Percentiles rank a stretch among this genome's conserved stretches.
These are phyloP conservation scores for Danaus chrysippus DNA, from an alignment of 2,888 invertebrate genomes.

Conservation along the genomic window DNA sequence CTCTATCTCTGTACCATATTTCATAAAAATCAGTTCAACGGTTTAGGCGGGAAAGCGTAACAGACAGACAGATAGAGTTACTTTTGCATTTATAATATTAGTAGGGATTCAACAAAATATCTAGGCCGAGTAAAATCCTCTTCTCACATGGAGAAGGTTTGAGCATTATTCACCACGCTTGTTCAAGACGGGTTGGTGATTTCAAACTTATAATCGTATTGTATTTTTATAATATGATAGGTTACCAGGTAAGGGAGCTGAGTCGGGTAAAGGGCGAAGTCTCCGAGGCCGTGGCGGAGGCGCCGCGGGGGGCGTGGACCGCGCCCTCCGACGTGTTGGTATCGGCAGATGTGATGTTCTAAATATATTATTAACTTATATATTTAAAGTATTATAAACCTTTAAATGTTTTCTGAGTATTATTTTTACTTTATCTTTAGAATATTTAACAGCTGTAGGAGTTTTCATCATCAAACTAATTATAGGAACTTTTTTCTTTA, in stretches of 20 bases:
- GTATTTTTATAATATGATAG: background rate
- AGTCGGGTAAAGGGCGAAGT: conserved; percentile 65
- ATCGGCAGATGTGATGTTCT: conserved; percentile 68
- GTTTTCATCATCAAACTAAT: too few species aligned
- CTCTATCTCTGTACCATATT: too few species aligned
- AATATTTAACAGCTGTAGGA: background rate
- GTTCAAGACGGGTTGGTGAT: too few species aligned
- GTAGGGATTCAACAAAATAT: too few species aligned
- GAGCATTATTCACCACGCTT: too few species aligned
- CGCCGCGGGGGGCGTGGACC: conserved; percentile 66
- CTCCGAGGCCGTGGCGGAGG: conserved; percentile 58
- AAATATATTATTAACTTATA: conserved; percentile 9
- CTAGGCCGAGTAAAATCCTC: too few species aligned
- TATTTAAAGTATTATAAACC: background rate
- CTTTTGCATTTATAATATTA: too few species aligned
- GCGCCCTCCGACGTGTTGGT: conserved; percentile 60
- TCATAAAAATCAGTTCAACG: too few species aligned
- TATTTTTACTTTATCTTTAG: background rate
- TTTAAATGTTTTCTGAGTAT: background rate
- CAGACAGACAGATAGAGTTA: too few species aligned
- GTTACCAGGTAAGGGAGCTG: conserved; percentile 69
- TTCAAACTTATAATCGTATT: background rate
- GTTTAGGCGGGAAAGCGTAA: too few species aligned
- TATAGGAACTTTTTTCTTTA: too few species aligned
- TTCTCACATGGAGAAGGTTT: too few species aligned